phyloP scores from a whole-genome alignment of 2,113 vertebrate species.

The Pavo muticus region DNA sequence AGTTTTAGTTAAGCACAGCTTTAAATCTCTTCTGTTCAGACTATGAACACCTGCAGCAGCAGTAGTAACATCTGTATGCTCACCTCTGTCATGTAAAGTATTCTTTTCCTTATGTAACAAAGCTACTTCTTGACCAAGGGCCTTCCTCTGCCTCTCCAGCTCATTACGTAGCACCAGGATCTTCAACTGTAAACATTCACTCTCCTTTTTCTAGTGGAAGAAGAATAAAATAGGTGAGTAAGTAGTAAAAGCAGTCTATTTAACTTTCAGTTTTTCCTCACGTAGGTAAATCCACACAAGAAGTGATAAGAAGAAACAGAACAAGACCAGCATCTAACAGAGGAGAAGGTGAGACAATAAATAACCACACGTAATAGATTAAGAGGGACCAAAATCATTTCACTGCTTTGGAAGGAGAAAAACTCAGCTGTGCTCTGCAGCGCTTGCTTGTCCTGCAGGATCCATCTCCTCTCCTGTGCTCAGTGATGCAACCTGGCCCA shows the following conservation, averaged over 20 bases:
- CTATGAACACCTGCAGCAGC: neutral
- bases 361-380: neutral
- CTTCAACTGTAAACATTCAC: slow-evolving; percentile 93
- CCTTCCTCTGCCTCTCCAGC: slow-evolving; percentile 92
- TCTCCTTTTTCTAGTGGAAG: slow-evolving; percentile 90
- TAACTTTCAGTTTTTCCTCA: neutral
- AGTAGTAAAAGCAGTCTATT: neutral
- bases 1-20: neutral
- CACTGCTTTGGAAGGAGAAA: neutral
- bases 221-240: neutral
- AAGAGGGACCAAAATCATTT: neutral
- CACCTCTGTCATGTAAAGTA: slow-evolving; percentile 88
- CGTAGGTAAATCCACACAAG: neutral
- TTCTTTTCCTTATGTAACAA: slow-evolving; percentile 86
- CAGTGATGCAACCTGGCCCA: neutral
- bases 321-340: neutral
- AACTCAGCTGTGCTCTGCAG: neutral
- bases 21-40: neutral
- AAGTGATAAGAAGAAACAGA: neutral
- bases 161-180: slow-evolving; percentile 92
- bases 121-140: slow-evolving; percentile 87
- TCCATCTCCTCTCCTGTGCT: neutral
- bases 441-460: neutral
- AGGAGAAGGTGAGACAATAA: neutral
- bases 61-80: neutral